Evolutionary conservation across 2,113 vertebrate genomes (phyloP), one percentile per base, ranked within the genome.

Genomic region (Caranx ignobilis): DNA sequence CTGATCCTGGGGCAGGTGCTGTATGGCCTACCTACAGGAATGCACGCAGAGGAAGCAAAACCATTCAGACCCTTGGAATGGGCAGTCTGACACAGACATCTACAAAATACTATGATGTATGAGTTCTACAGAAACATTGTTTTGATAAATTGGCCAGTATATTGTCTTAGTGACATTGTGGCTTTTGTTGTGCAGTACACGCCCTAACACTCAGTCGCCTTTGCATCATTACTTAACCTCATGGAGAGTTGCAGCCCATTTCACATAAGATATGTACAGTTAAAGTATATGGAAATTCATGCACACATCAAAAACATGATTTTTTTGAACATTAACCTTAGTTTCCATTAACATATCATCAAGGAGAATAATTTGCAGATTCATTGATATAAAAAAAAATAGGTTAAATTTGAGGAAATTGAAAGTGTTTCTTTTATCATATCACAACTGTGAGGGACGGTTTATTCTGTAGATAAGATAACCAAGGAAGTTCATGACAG

Each of bases 1-100:
- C 83, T 83, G 91, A 91, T 92, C 86, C 87, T 75, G 19, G 45
- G 57, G 71, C 92, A 92, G 93, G 88, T 93, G 92, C 70, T 77
- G 26, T 56, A 19, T 54, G 47, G 62, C 16, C 18, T 87, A 88
- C 68, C 77, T 88, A 87, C 67, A 77, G 69, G 52, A 85, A 83
- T 64, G 21, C 59, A 66, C 37, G 78, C 69, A 88, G 86, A 85
- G 90, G 90, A 92, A 92, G 85, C 85, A 92, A 84, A 91, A 87
- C 81, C 72, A 63, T 56, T 54, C 35, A 35, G 60, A 55, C 48
- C 19, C 47, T 37, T 11, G 5, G 9, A 59, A 77, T 31, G 60
- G 26, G 80, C 59, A 1, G 6, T 64, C 35, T 62, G 32, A n/a
- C 63, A n/a, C 43, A 74, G 67, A 80, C 69, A 39, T 19, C 34